Base-by-base conservation (phyloP, 2,888 invertebrate genomes). In the Lissocephala sabroskyi region DNA sequence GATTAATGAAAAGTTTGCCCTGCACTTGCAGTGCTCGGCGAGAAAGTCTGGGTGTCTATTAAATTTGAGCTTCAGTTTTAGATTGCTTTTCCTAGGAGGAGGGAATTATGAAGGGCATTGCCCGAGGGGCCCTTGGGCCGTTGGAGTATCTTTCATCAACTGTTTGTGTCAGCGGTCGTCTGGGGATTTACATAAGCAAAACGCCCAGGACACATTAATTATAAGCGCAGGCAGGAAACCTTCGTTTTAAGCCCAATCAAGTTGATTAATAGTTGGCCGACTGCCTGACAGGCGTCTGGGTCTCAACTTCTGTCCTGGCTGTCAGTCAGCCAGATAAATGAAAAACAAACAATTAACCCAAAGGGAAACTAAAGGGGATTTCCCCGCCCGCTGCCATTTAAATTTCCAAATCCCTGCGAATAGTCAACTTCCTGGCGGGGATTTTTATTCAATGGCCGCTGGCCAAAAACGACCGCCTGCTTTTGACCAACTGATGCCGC, bases 281-380 rank as follows among this genome's bases (percentile, higher is more conserved):
- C 18, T 17, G 37, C 11, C 19, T 30, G n/a, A 17, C 47, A 63
- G n/a, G n/a, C n/a, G n/a, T 32, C 28, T 14, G 23, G 23, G 23
- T 23, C 23, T 23, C 23, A 23, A 7, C 7, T 23, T 23, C 4
- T 23, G 7, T 7, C 51, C 45, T 45, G 47, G 11, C 55, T 45
- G 43, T 45, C 46, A 29, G 47, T 49, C 52, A 50, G 55, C 56
- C 47, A 59, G 52, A 59, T 56, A 53, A 52, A 62, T 49, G 59
- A 60, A 71, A 65, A 64, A 48, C 59, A 75, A 67, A 71, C 75
- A 75, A 71, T 75, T 71, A 67, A 64, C 55, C 36, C n/a, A n/a
- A n/a, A n/a, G n/a, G n/a, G n/a, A 43, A 52, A 50, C 70, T 57
- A 65, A 62, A 54, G 55, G 45, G 58, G n/a, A n/a, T n/a, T n/a